Conservation (phyloP, 2,888 invertebrate species). For the Cephus sareptanus region DNA sequence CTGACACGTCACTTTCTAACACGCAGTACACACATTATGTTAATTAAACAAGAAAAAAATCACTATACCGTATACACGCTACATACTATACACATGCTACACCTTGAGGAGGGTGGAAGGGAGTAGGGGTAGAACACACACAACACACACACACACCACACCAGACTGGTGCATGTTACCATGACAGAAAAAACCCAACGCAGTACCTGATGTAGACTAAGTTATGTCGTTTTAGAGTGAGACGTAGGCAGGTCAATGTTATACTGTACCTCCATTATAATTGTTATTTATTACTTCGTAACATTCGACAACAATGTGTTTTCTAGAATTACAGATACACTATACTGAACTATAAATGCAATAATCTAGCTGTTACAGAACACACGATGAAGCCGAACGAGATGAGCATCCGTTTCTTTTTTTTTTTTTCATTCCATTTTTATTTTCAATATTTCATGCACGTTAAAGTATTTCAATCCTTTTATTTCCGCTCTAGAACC, state of each 20-base stretch:
- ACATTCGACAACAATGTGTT: conserved; percentile 52
- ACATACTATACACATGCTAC: neutral
- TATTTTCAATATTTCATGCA: conserved; percentile 19
- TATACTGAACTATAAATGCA: conserved; percentile 41
- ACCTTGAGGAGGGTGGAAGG: neutral
- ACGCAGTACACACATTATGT: conserved; percentile 4
- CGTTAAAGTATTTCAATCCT: conserved; percentile 23
- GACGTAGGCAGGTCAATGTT: conserved; percentile 63
- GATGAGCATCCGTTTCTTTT: conserved; percentile 16
- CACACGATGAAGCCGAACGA: conserved; percentile 35
- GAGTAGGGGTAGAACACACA: neutral
- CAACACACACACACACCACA: conserved; percentile 26
- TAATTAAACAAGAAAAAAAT: neutral
- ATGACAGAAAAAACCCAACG: conserved; percentile 64
- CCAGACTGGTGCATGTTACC: conserved; percentile 62
- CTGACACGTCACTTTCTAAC: neutral
- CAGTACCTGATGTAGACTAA: conserved; percentile 66
- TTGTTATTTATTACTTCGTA: conserved; percentile 63
- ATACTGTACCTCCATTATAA: conserved; percentile 60
- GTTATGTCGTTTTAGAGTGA: conserved; percentile 63
- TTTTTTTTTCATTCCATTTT: conserved; percentile 20
- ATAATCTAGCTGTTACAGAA: conserved; percentile 44
- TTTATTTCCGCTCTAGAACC: conserved; percentile 28
- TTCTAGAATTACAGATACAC: conserved; percentile 35
- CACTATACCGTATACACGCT: neutral